phyloP scores from a whole-genome alignment of 92 coral and sea anemone species.

The Bergia sp. region DNA sequence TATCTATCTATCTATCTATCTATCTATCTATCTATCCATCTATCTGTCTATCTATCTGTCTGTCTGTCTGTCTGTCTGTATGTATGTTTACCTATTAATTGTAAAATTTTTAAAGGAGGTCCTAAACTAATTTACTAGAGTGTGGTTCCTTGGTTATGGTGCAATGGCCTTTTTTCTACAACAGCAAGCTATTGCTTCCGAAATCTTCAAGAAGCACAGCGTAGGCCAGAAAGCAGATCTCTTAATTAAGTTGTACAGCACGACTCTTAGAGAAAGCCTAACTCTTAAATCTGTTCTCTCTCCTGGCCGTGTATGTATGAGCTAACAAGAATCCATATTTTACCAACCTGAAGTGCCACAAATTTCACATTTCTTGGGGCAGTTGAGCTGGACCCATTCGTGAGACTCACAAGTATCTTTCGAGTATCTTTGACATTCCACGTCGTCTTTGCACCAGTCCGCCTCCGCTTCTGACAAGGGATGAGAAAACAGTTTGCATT shows the following conservation, averaged over 20 bases:
- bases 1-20: too few relatives aligned
- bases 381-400: slow-evolving; percentile 86
- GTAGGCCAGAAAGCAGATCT: neutral
- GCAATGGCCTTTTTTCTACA: too few relatives aligned
- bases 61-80: too few relatives aligned
- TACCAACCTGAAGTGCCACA: slow-evolving; percentile 60
- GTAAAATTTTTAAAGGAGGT: too few relatives aligned
- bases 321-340: too few relatives aligned
- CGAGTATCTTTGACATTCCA: slow-evolving; percentile 73
- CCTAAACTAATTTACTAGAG: too few relatives aligned
- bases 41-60: too few relatives aligned
- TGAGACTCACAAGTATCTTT: slow-evolving; percentile 63
- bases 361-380: slow-evolving; percentile 80
- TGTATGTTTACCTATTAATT: too few relatives aligned
- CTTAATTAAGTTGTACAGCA: neutral
- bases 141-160: too few relatives aligned
- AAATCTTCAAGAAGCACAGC: too few relatives aligned
- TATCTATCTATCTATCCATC: too few relatives aligned
- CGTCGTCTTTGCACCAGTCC: slow-evolving; percentile 82
- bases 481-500: neutral
- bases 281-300: neutral
- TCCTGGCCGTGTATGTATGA: neutral
- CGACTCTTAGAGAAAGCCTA: neutral
- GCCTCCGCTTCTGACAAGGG: slow-evolving; percentile 34
- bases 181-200: too few relatives aligned